Conservation (phyloP, 2,888 invertebrate species). For the Caenorhabditis sp. region DNA sequence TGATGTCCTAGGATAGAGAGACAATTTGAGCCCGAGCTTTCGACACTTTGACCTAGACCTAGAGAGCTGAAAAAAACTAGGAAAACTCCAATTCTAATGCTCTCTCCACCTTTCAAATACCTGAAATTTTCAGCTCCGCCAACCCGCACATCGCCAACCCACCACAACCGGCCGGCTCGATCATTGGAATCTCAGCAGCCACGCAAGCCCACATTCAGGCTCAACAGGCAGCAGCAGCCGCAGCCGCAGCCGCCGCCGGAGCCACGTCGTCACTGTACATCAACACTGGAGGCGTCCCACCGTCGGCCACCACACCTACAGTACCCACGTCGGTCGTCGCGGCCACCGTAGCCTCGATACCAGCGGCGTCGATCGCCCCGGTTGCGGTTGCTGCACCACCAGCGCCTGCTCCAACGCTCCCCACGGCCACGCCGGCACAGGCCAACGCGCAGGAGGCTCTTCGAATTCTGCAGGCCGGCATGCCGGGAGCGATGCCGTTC, state of each 20-base stretch:
- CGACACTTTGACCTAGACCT: not conserved
- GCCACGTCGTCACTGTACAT: constrained; percentile 49
- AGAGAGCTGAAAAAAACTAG: not conserved
- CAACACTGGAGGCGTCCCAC: constrained; percentile 27
- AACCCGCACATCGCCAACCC: not conserved
- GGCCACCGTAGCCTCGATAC: not conserved
- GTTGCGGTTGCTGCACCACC: constrained; percentile 22
- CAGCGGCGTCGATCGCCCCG: not conserved
- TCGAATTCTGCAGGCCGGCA: not conserved
- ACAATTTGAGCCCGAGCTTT: not conserved
- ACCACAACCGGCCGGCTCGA: not conserved
- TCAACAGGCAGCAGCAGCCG: constrained; percentile 23
- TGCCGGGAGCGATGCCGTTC: constrained; percentile 14
- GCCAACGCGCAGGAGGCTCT: not conserved
- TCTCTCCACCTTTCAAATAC: not conserved
- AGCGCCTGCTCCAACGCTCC: not conserved
- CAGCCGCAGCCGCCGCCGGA: constrained; percentile 12
- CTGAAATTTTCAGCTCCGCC: not conserved
- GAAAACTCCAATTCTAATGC: not conserved
- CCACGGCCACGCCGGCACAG: not conserved
- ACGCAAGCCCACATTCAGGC: constrained; percentile 38
- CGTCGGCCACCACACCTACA: not conserved
- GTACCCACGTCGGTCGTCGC: not conserved
- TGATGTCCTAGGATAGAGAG: not conserved
- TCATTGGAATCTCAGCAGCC: constrained; percentile 56